These are phyloP conservation scores for Tricholaema leucomelas DNA, from an alignment of 2,113 vertebrate species.

Conservation along the genomic window DNA sequence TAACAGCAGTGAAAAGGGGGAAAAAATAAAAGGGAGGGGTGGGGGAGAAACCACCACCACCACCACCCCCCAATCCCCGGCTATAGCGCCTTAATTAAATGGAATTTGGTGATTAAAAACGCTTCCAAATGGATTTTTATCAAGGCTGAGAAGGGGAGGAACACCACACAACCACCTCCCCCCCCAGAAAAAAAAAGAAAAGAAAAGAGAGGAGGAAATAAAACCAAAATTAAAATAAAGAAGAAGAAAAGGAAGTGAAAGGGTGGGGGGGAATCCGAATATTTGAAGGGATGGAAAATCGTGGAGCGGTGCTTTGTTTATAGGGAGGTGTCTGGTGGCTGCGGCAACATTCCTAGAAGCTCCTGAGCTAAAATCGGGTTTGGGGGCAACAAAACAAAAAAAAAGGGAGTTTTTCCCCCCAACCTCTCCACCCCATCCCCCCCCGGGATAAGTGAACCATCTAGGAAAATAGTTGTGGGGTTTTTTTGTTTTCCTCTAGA, in stretches of 20 bases:
- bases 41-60: background rate
- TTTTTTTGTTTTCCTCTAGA: no score
- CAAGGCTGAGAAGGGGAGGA: background rate
- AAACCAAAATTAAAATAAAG: no score
- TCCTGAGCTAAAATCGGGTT: background rate
- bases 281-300: background rate
- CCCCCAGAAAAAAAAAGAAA: no score
- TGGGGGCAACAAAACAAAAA: no score
- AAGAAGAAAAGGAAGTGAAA: background rate
- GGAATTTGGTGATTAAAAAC: background rate
- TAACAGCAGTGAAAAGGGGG: background rate
- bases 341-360: background rate
- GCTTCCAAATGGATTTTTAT: background rate
- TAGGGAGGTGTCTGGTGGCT: background rate
- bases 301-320: background rate
- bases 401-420: no score
- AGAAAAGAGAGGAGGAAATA: no score
- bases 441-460: no score
- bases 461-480: background rate
- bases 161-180: no score
- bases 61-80: background rate
- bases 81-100: background rate
- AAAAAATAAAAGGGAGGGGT: background rate
- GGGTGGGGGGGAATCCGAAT: no score
- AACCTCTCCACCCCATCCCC: no score